Conservation (phyloP, 2,888 invertebrate genomes). For the Pogonocherus hispidulus region DNA sequence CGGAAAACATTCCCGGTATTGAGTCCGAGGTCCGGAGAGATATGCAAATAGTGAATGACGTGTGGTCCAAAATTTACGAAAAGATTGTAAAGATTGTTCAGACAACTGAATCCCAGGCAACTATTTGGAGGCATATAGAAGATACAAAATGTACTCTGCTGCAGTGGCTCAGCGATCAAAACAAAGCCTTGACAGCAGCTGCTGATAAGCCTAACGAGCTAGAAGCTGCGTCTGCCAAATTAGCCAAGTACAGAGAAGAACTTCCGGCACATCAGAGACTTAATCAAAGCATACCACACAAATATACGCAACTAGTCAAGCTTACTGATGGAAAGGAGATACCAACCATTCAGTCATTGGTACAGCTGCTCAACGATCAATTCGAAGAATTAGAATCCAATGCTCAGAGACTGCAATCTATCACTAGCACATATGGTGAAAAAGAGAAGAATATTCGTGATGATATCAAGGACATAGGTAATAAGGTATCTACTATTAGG, state of each 20-base stretch:
- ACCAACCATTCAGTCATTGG: constrained; percentile 78
- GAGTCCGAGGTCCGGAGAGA: constrained; percentile 75
- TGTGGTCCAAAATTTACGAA: constrained; percentile 81
- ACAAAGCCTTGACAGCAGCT: constrained; percentile 81
- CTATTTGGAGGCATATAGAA: constrained; percentile 95
- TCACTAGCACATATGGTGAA: constrained; percentile 81
- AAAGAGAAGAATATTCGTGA: constrained; percentile 81
- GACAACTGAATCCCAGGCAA: constrained; percentile 87
- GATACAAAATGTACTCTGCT: constrained; percentile 86
- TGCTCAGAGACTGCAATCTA: constrained; percentile 81
- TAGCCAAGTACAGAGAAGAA: constrained; percentile 89
- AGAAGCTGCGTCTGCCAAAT: constrained; percentile 82
- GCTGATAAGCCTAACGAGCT: constrained; percentile 84
- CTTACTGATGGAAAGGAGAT: constrained; percentile 81
- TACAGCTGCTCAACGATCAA: constrained; percentile 79
- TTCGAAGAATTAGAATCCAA: constrained; percentile 82
- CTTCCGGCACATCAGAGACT: constrained; percentile 83
- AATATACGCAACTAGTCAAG: constrained; percentile 84
- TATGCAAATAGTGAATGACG: constrained; percentile 74
- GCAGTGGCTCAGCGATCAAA: constrained; percentile 88
- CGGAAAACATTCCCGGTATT: constrained; percentile 78
- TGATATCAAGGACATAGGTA: constrained; percentile 80
- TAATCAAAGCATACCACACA: constrained; percentile 82
- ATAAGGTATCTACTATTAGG: constrained; percentile 79
- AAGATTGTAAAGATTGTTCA: constrained; percentile 81